These are phyloP conservation scores for Mormyrops boulengeri DNA, from an alignment of 2,797 vertebrate genomes.

Conservation along the genomic window DNA sequence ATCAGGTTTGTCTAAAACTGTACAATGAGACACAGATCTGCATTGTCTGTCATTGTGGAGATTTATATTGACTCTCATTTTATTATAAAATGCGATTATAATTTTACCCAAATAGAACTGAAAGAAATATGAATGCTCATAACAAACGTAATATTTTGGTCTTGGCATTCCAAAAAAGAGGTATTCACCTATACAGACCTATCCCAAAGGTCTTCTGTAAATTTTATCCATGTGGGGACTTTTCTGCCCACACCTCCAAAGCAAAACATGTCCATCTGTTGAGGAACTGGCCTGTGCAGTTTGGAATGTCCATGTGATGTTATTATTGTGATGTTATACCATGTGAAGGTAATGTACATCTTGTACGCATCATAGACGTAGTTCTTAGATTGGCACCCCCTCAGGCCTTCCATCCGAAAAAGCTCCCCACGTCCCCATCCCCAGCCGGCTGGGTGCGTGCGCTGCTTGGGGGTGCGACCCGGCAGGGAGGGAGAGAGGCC, in stretches of 20 bases:
- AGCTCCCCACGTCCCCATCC: constrained; percentile 27
- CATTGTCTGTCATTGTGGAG: background rate
- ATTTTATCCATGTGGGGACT: background rate
- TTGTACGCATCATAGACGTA: constrained; percentile 33
- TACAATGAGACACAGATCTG: background rate
- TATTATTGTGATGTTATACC: constrained; percentile 49
- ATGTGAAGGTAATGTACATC: constrained; percentile 44
- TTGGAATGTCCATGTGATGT: constrained; percentile 57
- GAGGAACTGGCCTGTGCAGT: constrained; percentile 43
- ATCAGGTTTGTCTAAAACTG: background rate
- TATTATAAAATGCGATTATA: background rate
- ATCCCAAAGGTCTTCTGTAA: background rate
- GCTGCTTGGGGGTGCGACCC: background rate
- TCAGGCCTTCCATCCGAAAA: constrained; percentile 58
- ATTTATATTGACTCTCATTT: background rate
- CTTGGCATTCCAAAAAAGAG: background rate
- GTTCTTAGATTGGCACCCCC: constrained; percentile 46
- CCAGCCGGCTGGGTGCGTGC: background rate
- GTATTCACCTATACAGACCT: background rate
- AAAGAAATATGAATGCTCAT: background rate
- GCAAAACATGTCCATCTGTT: background rate
- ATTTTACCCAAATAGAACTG: background rate
- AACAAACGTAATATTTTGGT: background rate
- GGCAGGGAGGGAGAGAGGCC: background rate
- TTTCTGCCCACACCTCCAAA: background rate